These are phyloP conservation scores for Callorhinus ursinus DNA, from an alignment of 2,113 vertebrate species.

Conservation along the genomic window DNA sequence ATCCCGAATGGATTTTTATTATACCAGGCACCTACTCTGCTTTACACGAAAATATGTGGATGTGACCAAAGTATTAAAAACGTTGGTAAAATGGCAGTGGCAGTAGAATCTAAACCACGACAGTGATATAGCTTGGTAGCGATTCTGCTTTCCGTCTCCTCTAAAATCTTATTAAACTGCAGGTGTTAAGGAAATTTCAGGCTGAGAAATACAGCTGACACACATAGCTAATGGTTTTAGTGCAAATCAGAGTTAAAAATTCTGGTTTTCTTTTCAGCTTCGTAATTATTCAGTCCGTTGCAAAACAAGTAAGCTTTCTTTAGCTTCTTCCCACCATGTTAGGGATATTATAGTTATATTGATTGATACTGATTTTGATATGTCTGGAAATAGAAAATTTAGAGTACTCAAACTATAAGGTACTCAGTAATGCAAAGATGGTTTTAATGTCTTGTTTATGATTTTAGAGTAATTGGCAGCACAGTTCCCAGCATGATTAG, in stretches of 20 bases:
- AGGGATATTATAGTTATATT: not conserved
- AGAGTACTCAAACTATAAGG: not conserved
- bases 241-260: conserved; percentile 1
- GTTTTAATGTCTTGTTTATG: not conserved
- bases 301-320: not conserved
- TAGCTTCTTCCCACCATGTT: not conserved
- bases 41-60: not conserved
- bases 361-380: not conserved
- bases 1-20: not conserved
- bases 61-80: not conserved
- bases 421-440: conserved; percentile 4
- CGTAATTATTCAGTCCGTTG: not conserved
- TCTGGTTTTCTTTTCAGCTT: not conserved
- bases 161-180: not conserved
- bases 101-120: not conserved
- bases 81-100: not conserved
- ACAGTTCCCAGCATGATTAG: not conserved
- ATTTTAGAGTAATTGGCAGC: conserved; percentile 25
- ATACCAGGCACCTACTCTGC: not conserved
- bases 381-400: conserved; percentile 5
- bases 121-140: not conserved
- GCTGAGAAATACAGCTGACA: conserved; percentile 13
- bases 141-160: not conserved
- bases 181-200: conserved; percentile 3
- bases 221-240: not conserved